Percentiles rank a stretch among this genome's conserved stretches.
Evolutionary conservation across 1,140 invertebrate genomes (phyloP).

Genomic region (Brachionus calyciflorus): DNA sequence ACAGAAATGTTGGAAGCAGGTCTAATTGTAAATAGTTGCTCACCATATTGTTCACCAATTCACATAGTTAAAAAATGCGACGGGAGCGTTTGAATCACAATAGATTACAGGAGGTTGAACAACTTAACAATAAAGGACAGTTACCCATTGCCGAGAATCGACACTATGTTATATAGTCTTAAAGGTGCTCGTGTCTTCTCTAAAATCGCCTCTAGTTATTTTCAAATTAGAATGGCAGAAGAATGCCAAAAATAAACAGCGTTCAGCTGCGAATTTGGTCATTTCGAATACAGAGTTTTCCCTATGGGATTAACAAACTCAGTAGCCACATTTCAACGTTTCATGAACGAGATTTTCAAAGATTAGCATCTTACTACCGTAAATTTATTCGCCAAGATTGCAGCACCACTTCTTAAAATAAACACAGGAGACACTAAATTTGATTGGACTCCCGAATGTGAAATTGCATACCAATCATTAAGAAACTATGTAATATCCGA

Average conservation of each 20-base stretch:
- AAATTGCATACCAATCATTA: slow-evolving; percentile 7
- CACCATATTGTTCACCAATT: no score
- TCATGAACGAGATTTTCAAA: slow-evolving; percentile 46
- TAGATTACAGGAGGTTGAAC: no score
- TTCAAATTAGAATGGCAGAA: no score
- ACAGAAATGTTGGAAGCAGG: no score
- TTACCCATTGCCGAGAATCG: no score
- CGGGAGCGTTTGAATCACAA: no score
- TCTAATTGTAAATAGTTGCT: neutral
- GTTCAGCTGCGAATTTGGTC: slow-evolving; percentile 22
- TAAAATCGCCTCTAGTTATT: no score
- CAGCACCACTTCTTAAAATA: slow-evolving; percentile 49
- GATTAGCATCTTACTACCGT: neutral
- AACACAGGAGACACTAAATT: slow-evolving; percentile 53
- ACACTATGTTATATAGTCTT: no score
- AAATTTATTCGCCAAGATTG: slow-evolving; percentile 52
- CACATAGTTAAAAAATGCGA: no score
- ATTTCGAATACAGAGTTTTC: slow-evolving; percentile 47
- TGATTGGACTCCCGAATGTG: neutral
- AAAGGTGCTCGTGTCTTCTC: no score
- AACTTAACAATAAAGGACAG: no score
- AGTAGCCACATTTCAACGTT: slow-evolving; percentile 47
- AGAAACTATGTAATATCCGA: neutral
- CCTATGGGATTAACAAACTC: slow-evolving; percentile 45
- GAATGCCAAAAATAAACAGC: no score